Percentiles rank a stretch among this genome's conserved stretches.
phyloP scores from a whole-genome alignment of 2,797 vertebrate species.

The Sarcoramphus papa region DNA sequence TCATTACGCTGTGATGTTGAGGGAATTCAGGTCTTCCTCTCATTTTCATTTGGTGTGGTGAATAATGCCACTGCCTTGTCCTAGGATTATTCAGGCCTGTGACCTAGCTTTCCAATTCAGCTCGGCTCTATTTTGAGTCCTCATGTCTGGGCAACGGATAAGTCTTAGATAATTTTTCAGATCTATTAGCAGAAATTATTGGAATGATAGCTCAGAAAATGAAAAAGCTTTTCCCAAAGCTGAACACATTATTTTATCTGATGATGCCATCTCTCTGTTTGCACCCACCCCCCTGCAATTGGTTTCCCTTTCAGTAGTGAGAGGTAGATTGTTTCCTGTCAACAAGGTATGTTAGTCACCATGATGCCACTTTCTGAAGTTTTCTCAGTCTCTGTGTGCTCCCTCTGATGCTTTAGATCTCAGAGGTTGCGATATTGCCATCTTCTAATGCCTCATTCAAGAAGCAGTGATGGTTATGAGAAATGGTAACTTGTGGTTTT shows the following conservation, averaged over 20 bases:
- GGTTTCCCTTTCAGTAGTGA: background rate
- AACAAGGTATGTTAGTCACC: background rate
- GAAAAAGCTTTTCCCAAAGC: background rate
- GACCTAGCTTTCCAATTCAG: background rate
- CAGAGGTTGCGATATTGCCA: accelerated
- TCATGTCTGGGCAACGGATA: background rate
- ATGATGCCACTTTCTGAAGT: background rate
- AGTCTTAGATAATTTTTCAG: background rate
- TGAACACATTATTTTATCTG: background rate
- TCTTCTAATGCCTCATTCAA: background rate
- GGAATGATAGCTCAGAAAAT: background rate
- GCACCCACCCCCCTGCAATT: accelerated
- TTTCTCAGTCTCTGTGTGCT: background rate
- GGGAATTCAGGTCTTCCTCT: background rate
- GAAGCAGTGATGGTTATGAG: background rate
- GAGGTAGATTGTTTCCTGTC: background rate
- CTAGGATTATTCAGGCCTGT: background rate
- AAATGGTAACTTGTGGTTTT: background rate
- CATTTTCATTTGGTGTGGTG: background rate
- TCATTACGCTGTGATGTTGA: background rate
- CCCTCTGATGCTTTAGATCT: background rate
- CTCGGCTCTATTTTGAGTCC: background rate
- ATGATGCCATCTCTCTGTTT: background rate
- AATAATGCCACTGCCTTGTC: background rate
- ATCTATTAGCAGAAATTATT: background rate